Percentiles rank a stretch among this genome's conserved stretches.
These are phyloP conservation scores for Papilio elwesi DNA, from an alignment of 2,888 invertebrate genomes.

Conservation along the genomic window DNA sequence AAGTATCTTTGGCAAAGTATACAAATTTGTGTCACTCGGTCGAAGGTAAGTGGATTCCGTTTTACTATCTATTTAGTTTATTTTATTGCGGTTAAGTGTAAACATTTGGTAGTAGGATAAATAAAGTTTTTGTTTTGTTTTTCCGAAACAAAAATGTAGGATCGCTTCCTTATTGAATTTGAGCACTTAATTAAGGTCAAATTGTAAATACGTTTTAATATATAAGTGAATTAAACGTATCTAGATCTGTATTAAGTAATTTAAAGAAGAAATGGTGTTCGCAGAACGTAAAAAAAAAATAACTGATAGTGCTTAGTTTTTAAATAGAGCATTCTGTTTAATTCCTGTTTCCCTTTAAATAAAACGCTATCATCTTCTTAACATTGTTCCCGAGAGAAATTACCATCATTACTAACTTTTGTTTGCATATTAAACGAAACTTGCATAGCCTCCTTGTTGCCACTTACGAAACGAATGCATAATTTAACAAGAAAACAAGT, in stretches of 20 bases:
- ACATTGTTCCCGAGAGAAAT: slow-evolving; percentile 37
- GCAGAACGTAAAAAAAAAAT: neutral
- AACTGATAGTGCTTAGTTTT: slow-evolving; percentile 5
- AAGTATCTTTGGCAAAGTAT: slow-evolving; percentile 12
- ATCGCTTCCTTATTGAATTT: neutral
- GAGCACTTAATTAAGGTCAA: neutral
- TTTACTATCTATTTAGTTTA: slow-evolving; percentile 17
- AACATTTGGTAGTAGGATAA: neutral
- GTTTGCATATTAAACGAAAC: slow-evolving; percentile 37
- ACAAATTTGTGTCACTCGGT: slow-evolving; percentile 27
- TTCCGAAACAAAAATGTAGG: neutral
- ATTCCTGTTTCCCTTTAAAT: slow-evolving; percentile 20
- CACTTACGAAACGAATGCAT: slow-evolving; percentile 33
- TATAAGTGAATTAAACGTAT: neutral
- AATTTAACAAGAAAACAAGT: slow-evolving; percentile 26
- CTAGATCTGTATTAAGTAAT: neutral
- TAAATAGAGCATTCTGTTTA: slow-evolving; percentile 1
- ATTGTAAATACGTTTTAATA: no score
- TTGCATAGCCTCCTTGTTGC: slow-evolving; percentile 31
- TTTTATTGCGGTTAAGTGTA: slow-evolving; percentile 13
- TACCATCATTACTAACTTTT: slow-evolving; percentile 37
- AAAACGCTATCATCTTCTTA: slow-evolving; percentile 21
- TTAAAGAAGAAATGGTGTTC: neutral
- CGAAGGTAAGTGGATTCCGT: slow-evolving; percentile 18
- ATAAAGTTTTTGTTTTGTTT: neutral